Conservation (phyloP, 2,888 invertebrate species). For the Dasypogon diadema region DNA sequence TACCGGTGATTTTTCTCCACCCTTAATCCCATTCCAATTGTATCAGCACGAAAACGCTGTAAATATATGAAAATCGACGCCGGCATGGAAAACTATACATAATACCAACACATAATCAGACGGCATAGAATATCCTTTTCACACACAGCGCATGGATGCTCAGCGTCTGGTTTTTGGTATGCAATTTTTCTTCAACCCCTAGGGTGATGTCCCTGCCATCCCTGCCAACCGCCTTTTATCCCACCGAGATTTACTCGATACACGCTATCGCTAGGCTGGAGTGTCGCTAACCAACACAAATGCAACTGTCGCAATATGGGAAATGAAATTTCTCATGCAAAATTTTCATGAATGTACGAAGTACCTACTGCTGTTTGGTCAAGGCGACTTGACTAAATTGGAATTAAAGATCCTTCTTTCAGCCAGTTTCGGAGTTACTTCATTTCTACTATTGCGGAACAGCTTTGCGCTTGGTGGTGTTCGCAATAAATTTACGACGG, state of each 20-base stretch:
- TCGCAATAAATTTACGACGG: too few relatives aligned
- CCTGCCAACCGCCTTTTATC: background rate
- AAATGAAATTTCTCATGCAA: background rate
- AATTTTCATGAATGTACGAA: slow-evolving; percentile 14
- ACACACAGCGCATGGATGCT: slow-evolving; percentile 48
- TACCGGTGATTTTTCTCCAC: slow-evolving; percentile 1
- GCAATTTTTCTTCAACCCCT: slow-evolving; percentile 39
- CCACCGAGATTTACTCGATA: slow-evolving; percentile 25
- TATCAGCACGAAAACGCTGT: background rate
- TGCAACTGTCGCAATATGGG: slow-evolving; percentile 12
- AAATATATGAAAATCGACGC: slow-evolving; percentile 7
- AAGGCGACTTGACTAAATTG: too few relatives aligned
- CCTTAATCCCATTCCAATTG: background rate
- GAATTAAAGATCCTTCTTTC: too few relatives aligned
- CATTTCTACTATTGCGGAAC: background rate
- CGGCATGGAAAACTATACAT: slow-evolving; percentile 33
- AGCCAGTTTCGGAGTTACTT: background rate
- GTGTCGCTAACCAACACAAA: slow-evolving; percentile 2
- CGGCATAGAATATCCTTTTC: too few relatives aligned
- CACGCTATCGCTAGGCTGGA: too few relatives aligned
- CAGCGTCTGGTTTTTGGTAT: slow-evolving; percentile 38
- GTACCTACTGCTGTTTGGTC: background rate
- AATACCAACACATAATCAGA: too few relatives aligned
- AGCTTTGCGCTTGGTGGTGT: background rate
- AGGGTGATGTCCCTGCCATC: slow-evolving; percentile 8